Base-by-base conservation (phyloP, 1,140 invertebrate genomes). In the Chrysoperla carnea region DNA sequence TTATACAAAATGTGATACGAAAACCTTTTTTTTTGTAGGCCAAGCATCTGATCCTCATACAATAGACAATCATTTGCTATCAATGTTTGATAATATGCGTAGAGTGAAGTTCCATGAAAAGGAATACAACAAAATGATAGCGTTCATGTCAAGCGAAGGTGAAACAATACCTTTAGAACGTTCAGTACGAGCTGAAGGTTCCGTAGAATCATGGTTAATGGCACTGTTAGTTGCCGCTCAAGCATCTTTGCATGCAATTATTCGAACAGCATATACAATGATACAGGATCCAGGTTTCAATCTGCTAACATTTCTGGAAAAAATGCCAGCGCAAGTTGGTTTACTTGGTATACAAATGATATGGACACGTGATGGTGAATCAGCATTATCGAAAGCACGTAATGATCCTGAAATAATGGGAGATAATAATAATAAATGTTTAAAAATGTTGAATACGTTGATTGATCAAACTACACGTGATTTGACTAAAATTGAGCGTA, bases 11-110 rank as follows among this genome's bases (percentile, higher is more conserved):
- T n/a, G n/a, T n/a, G n/a, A n/a, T n/a, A n/a, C n/a, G n/a, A n/a
- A n/a, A n/a, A n/a, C n/a, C n/a, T 23, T 23, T 23, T 23, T 23
- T 23, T 23, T 23, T 11, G 8, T 12, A 33, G 93, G 93, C 1
- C 91, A 96, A 68, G 91, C 92, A 1, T 93, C 88, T 7, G 92
- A 97, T 65, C 92, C 91, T 1, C 93, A 97, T 56, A 95, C 92
- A 1, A 96, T 97, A 59, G 91, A 96, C 62, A 87, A 92, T 55
- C 91, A 97, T 63, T 64, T 97, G 7, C 61, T 96, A 0, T 93
- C 87, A 1, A 94, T 96, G 50, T 96, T 96, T 63, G 92, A 96
- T 59, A 97, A 96, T 55, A 95, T 85, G 1, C 76, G 86, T 56
- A 81, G 76, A 46, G 89, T 96, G 0, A 85, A 84, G 54, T 93